A percentile compares a stretch with the other conserved stretches of the same genome.
Conservation (phyloP, 1,140 invertebrate genomes). For the Drosophila hydei region DNA sequence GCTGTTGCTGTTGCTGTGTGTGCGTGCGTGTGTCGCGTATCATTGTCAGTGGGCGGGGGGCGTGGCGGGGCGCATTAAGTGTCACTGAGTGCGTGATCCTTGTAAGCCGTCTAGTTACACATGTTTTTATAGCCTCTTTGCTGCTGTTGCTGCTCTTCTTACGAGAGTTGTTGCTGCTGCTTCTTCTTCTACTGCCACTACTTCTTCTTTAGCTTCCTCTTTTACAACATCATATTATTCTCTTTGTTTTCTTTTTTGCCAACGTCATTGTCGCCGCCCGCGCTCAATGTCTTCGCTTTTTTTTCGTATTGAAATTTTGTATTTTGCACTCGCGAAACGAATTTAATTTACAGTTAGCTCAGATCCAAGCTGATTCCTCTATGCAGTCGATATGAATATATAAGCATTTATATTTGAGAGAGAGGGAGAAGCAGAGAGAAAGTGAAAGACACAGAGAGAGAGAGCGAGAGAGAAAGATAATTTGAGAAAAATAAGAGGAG, state of each 20-base stretch:
- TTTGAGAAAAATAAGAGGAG: no score
- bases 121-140: constrained; percentile 76
- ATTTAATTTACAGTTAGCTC: no score
- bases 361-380: no score
- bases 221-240: constrained; percentile 22
- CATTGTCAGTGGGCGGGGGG: constrained; percentile 4
- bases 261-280: constrained; percentile 13
- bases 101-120: constrained; percentile 80
- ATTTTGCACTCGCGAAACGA: not conserved
- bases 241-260: constrained; percentile 42
- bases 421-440: no score
- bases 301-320: constrained; percentile 23
- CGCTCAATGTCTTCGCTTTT: not conserved
- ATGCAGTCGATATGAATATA: no score
- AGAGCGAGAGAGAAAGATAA: no score
- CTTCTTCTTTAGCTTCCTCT: constrained; percentile 2
- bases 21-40: constrained; percentile 33
- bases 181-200: not conserved
- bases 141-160: constrained; percentile 30
- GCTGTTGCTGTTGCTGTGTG: constrained; percentile 23
- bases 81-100: constrained; percentile 81
- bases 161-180: not conserved
- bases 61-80: constrained; percentile 64
- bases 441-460: no score
- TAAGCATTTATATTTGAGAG: no score